Percentiles rank a stretch among this genome's conserved stretches.
Evolutionary conservation across 2,797 vertebrate species (phyloP).

Genomic region (Oryzias sinensis): DNA sequence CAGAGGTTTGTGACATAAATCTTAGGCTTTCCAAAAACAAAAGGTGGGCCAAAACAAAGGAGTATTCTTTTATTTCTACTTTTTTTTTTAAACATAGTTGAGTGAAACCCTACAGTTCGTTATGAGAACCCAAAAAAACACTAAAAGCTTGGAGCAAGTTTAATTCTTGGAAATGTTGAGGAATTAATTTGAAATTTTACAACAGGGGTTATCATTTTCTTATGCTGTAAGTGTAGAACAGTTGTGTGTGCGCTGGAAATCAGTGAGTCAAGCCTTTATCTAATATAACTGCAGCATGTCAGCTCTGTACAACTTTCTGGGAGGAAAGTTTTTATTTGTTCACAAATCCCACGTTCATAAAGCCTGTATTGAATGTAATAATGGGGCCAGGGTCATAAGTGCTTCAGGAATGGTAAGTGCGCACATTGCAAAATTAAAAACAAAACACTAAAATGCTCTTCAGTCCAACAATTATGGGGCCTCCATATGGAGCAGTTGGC

Average conservation of each 20-base stretch:
- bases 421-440: constrained; percentile 32
- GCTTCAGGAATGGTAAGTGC: constrained; percentile 69
- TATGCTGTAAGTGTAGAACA: constrained; percentile 75
- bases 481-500: constrained; percentile 72
- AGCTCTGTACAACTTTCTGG: constrained; percentile 25
- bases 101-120: constrained; percentile 79
- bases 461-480: constrained; percentile 77
- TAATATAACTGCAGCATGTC: constrained; percentile 20
- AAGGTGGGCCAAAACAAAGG: constrained; percentile 56
- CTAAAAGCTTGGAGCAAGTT: constrained; percentile 10
- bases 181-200: too few species aligned
- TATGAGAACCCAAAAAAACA: constrained; percentile 56
- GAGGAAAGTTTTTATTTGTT: constrained; percentile 45
- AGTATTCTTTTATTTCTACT: constrained; percentile 37
- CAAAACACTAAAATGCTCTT: constrained; percentile 64
- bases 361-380: constrained; percentile 39
- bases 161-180: too few species aligned
- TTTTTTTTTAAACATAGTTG: constrained; percentile 64
- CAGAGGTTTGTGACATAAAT: constrained; percentile 70
- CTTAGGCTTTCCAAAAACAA: constrained; percentile 60
- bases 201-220: constrained; percentile 14
- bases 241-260: constrained; percentile 17
- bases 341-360: constrained; percentile 29
- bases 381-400: constrained; percentile 52
- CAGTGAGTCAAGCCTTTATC: constrained; percentile 29